A percentile compares a stretch with the other conserved stretches of the same genome.
Evolutionary conservation across 2,113 vertebrate genomes (phyloP).

Genomic region (Dipodomys spectabilis): DNA sequence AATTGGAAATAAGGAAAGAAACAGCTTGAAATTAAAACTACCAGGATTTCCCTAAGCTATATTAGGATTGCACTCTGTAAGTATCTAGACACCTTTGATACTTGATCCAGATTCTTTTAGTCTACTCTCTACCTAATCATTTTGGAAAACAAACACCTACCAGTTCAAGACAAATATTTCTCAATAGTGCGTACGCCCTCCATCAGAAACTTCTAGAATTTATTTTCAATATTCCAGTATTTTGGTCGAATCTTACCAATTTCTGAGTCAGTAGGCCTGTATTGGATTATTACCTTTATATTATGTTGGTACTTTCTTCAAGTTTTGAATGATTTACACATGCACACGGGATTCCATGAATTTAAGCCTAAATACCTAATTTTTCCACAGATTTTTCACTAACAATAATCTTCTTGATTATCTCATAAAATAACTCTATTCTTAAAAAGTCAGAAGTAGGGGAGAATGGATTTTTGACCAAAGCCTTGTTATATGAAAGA

Average conservation of each 20-base stretch:
- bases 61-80: neutral
- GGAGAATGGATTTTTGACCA: neutral
- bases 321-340: constrained; percentile 10
- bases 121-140: neutral
- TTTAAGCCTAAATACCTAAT: constrained; percentile 5
- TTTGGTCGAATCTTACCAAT: neutral
- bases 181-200: neutral
- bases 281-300: neutral
- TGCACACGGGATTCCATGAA: neutral
- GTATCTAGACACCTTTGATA: neutral
- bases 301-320: neutral
- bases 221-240: neutral
- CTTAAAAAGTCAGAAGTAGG: constrained; percentile 14
- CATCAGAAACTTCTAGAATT: neutral
- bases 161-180: neutral
- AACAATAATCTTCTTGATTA: neutral
- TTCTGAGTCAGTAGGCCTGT: neutral
- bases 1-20: neutral
- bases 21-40: neutral
- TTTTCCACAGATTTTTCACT: neutral
- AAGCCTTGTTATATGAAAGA: neutral
- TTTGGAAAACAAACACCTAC: neutral
- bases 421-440: neutral
- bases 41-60: neutral
- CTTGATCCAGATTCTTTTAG: neutral